Conservation (phyloP, 2,888 invertebrate genomes). For the Masnerella sp. region DNA sequence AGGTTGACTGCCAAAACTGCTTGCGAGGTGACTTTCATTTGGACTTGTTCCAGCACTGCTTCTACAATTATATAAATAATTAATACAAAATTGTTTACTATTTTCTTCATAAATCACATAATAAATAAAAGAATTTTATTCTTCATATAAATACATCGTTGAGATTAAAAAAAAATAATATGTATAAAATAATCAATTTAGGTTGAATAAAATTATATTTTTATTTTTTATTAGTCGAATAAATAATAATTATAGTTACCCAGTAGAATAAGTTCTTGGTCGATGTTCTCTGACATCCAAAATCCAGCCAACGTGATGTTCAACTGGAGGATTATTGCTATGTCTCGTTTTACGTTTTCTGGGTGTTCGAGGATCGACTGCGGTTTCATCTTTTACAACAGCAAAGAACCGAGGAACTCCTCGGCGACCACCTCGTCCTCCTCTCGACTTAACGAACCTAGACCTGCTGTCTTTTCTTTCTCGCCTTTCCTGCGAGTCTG, state of each 20-base stretch:
- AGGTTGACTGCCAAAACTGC: slow-evolving; percentile 89
- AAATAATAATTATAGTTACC: slow-evolving; percentile 78
- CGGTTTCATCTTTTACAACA: slow-evolving; percentile 88
- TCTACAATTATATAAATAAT: slow-evolving; percentile 77
- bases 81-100: slow-evolving; percentile 2
- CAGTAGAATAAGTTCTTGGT: slow-evolving; percentile 87
- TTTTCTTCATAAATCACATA: no score
- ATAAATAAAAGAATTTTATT: no score
- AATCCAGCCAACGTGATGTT: slow-evolving; percentile 98
- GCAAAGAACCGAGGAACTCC: slow-evolving; percentile 91
- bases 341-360: slow-evolving; percentile 95
- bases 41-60: slow-evolving; percentile 90
- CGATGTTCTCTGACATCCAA: slow-evolving; percentile 94
- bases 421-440: slow-evolving; percentile 60
- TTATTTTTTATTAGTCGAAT: no score
- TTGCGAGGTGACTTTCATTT: slow-evolving; percentile 82
- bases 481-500: slow-evolving; percentile 65
- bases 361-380: slow-evolving; percentile 83
- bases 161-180: no score
- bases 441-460: slow-evolving; percentile 65
- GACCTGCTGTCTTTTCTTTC: slow-evolving; percentile 68
- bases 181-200: no score
- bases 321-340: slow-evolving; percentile 94
- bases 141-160: no score
- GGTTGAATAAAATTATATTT: no score